A percentile compares a stretch with the other conserved stretches of the same genome.
Conservation (phyloP, 2,888 invertebrate genomes). For the Taenaris catops region DNA sequence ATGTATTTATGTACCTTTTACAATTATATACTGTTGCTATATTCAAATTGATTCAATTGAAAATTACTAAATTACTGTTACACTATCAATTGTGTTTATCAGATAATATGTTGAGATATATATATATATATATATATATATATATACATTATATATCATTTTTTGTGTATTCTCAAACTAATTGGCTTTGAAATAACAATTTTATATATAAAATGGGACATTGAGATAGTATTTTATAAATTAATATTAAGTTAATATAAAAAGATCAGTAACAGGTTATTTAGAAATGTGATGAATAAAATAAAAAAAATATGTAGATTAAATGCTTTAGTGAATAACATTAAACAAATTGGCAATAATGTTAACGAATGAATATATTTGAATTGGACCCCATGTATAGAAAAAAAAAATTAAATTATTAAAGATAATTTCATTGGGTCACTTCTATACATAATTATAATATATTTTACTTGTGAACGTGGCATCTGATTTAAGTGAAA, state of each 20-base stretch:
- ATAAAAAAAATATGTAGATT: conserved; percentile 1
- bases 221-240: not conserved
- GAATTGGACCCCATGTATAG: conserved; percentile 7
- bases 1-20: no score
- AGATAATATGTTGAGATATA: conserved; percentile 28
- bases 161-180: not conserved
- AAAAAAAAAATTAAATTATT: not conserved
- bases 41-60: conserved; percentile 62
- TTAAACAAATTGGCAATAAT: conserved; percentile 10
- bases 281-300: conserved; percentile 1
- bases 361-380: not conserved
- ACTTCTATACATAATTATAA: no score
- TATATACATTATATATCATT: no score
- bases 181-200: not conserved
- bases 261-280: not conserved
- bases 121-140: no score
- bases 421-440: no score
- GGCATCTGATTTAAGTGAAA: conserved; percentile 15
- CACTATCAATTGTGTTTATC: conserved; percentile 46
- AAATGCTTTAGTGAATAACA: conserved; percentile 1
- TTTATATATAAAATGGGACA: not conserved
- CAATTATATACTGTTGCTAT: conserved; percentile 4
- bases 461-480: conserved; percentile 11
- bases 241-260: not conserved
- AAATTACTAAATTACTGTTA: conserved; percentile 32